Evolutionary conservation across 2,797 vertebrate genomes (phyloP).

Genomic region (Xenopus petersii): DNA sequence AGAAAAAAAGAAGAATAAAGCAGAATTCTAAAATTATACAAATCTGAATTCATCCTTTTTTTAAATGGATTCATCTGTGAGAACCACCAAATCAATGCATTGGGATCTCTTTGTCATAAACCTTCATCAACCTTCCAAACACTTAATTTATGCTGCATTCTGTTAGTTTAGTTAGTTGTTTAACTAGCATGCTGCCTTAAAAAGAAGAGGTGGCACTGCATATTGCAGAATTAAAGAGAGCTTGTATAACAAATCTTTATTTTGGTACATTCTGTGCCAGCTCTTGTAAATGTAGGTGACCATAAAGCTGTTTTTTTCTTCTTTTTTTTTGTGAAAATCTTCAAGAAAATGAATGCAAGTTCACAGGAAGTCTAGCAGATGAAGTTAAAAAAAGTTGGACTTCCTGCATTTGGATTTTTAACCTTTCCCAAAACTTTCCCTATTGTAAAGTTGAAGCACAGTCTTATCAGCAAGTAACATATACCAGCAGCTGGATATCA

Average conservation of each 20-base stretch:
- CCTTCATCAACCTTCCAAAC: too few relatives aligned
- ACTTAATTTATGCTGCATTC: too few relatives aligned
- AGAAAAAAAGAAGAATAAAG: too few relatives aligned
- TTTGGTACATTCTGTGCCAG: slow-evolving; percentile 48
- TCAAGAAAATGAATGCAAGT: slow-evolving; percentile 59
- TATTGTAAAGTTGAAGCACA: slow-evolving; percentile 70
- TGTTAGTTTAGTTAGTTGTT: slow-evolving; percentile 58
- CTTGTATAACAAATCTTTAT: too few relatives aligned
- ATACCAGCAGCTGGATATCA: slow-evolving; percentile 89
- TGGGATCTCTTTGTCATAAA: too few relatives aligned
- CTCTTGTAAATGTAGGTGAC: slow-evolving; percentile 26
- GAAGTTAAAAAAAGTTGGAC: slow-evolving; percentile 67
- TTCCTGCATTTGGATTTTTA: slow-evolving; percentile 70
- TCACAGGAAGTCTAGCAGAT: slow-evolving; percentile 66
- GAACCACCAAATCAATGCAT: too few relatives aligned
- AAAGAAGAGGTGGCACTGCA: too few relatives aligned
- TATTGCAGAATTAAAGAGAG: too few relatives aligned
- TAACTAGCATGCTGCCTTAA: slow-evolving; percentile 37
- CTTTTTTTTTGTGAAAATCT: slow-evolving; percentile 51
- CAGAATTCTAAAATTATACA: too few relatives aligned
- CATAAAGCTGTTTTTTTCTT: too few relatives aligned
- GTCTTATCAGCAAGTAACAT: slow-evolving; percentile 71
- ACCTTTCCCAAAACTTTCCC: slow-evolving; percentile 70
- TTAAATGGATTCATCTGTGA: too few relatives aligned
- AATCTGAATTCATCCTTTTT: too few relatives aligned